These are phyloP conservation scores for Bombus impatiens DNA, from an alignment of 1,140 invertebrate species.

Conservation along the genomic window DNA sequence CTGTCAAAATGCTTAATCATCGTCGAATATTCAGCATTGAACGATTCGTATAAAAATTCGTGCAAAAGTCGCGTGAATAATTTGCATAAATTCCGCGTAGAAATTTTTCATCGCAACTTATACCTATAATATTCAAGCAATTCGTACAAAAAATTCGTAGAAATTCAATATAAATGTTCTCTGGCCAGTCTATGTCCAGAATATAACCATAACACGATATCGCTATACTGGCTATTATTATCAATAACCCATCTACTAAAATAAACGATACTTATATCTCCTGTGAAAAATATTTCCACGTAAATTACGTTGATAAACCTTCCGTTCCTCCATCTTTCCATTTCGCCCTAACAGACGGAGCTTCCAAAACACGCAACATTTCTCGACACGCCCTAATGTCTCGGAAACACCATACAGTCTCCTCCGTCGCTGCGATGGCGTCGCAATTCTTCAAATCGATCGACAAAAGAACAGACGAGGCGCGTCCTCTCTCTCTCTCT, in stretches of 20 bases:
- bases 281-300: no score
- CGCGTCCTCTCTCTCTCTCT: no score
- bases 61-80: not conserved
- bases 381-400: not conserved
- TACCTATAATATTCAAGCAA: not conserved
- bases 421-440: not conserved
- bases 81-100: not conserved
- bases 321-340: rapidly evolving
- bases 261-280: no score
- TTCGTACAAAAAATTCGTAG: not conserved
- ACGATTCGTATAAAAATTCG: no score
- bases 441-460: not conserved
- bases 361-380: not conserved
- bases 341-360: not conserved
- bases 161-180: no score
- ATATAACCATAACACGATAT: no score
- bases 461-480: not conserved
- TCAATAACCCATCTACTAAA: no score
- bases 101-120: no score
- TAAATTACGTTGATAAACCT: not conserved
- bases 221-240: no score
- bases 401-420: not conserved
- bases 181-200: no score
- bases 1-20: no score
- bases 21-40: no score